Evolutionary conservation across 2,888 invertebrate genomes (phyloP), one percentile per base, ranked within the genome.

Genomic region (Tenthredo livida): DNA sequence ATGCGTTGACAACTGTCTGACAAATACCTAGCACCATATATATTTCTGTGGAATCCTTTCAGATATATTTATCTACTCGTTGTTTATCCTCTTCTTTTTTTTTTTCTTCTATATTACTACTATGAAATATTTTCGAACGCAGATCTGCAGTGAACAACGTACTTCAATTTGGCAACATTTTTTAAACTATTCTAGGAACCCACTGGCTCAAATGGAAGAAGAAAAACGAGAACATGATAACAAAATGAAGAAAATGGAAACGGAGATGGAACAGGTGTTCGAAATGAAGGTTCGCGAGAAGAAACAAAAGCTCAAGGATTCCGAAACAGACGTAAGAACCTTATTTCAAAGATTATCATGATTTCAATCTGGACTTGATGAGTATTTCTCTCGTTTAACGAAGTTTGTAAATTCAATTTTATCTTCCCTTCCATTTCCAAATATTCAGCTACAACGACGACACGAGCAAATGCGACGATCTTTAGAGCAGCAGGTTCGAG

Each of bases 201-300:
- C 99, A 75, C 95, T 99, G 92, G 98, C 99, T 85, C 99, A 99
- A 94, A 98, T 99, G 97, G 99, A 99, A 93, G 99, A 99, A 93
- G 99, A 99, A 93, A 98, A 98, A 93, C 96, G 97, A 86, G 98
- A 99, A 91, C 99, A 99, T 90, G 98, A 99, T 93, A 95, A 96
- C 87, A 98, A 98, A 94, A 98, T 99, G 97, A 99, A 99, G 94
- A 99, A 99, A 93, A 98, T 98, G 98, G 99, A 99, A 94, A 97
- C 97, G 67, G 99, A 99, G 94, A 98, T 99, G 98, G 99, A 99
- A 93, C 98, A 98, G 94, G 99, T 99, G 88, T 99, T 99, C 94
- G 98, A 99, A 93, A 98, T 98, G 97, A 99, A 99, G 94, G 99
- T 98, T 80, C 96, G 97, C 91, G 99, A 99, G 94, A 99, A 99